Evolutionary conservation across 1,140 invertebrate species (phyloP), one percentile per base, ranked within the genome.

Genomic region (Helicorthomorpha holstii): DNA sequence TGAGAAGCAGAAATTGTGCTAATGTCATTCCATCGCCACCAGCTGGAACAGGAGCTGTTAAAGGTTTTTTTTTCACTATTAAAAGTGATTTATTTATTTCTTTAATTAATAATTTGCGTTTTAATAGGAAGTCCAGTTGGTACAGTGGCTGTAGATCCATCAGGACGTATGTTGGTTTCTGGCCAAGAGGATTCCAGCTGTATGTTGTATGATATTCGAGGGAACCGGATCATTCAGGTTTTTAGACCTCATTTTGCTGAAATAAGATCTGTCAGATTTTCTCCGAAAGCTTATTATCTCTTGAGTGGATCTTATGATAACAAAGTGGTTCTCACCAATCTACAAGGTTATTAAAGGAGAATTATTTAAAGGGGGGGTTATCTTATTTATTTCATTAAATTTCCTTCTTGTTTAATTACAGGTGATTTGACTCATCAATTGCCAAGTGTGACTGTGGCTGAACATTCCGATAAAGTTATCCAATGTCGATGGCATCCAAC

Each of bases 241-340:
- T 97, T 94, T 71, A 83, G 88, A 64, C 90, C 93, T 2, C 95
- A 98, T 69, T 77, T 80, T 0, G 77, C 86, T 16, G 95, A 98
- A 63, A 86, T 97, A 46, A 76, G 92, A 57, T 93, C 87, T 44
- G 90, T 97, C 38, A 75, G 94, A 24, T 98, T 98, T 67, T 96
- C 92, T 14, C 92, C 92, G 29, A 94, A 90, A 34, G 92, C 94
- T 0, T 97, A 94, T 68, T 98, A 98, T 65, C 73, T 98, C 45
- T 76, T 99, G 26, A 92, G 92, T 0, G 91, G 81, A n/a, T 93
- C 93, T 10, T 98, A 98, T 63, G 95, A 99, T 64, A 87, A 90
- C 60, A 85, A 88, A 59, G 76, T 95, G 1, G 85, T 92, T n/a
- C 78, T 97, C 0, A 95, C 92, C 0, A 92, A 97, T 71, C 68